These are phyloP conservation scores for Trichonephila inaurata DNA, from an alignment of 1,140 invertebrate genomes.

Conservation along the genomic window DNA sequence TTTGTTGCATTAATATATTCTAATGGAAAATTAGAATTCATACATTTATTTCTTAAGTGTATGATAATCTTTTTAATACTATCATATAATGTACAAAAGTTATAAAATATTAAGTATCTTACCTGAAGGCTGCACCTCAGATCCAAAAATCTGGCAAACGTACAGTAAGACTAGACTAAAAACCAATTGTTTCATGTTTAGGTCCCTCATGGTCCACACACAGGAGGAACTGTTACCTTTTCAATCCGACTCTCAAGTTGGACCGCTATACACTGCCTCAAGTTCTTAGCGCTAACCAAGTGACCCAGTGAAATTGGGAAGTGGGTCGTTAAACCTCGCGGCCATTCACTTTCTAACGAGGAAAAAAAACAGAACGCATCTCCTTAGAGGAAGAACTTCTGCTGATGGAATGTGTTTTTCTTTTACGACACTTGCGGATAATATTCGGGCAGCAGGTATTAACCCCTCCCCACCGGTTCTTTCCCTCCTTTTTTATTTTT, in stretches of 20 bases:
- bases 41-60: too few relatives aligned
- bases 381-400: conserved; percentile 49
- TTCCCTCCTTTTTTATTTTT: conserved; percentile 1
- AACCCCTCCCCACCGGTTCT: neutral
- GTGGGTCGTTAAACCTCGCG: conserved; percentile 60
- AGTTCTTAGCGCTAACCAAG: conserved; percentile 18
- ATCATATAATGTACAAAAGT: too few relatives aligned
- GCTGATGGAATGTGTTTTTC: conserved; percentile 29
- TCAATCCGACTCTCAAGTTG: conserved; percentile 3
- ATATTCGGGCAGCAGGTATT: conserved; percentile 31
- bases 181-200: conserved; percentile 17
- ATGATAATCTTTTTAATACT: too few relatives aligned
- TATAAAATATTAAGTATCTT: neutral
- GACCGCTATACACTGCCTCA: conserved; percentile 14
- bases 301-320: conserved; percentile 69
- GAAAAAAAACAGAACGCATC: conserved; percentile 50
- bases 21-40: too few relatives aligned
- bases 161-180: conserved; percentile 39
- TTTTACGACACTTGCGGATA: conserved; percentile 51
- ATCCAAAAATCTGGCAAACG: conserved; percentile 12
- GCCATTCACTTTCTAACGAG: conserved; percentile 73
- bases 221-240: conserved; percentile 43
- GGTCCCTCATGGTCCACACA: conserved; percentile 29
- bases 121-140: conserved; percentile 7
- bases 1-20: too few relatives aligned